Evolutionary conservation across 2,888 invertebrate species (phyloP), one percentile per base, ranked within the genome.

Genomic region (Ypsolopha scabrella): DNA sequence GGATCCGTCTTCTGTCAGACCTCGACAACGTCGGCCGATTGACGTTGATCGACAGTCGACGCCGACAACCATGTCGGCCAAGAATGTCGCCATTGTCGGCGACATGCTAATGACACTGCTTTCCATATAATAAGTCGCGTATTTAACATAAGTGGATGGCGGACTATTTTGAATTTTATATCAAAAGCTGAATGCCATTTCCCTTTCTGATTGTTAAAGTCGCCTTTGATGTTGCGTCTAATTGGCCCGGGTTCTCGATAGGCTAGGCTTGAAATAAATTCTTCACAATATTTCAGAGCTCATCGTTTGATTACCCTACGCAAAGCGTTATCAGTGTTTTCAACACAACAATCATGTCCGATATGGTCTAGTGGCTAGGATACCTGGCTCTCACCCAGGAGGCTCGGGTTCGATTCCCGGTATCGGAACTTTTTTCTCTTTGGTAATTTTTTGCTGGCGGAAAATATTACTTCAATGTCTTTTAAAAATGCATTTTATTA

Each of bases 301-400:
- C 4, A 4, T 4, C 24, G 4, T 24, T 24, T 4, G 24, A 24
- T 24, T 24, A 24, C 24, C 2, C 24, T 2, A 24, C 24, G 2
- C 24, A 24, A 24, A 24, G 4, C 24, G 2, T 3, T 4, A 24
- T 3, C 24, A 24, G 24, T 24, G 0, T 11, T 43, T 43, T 43
- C 14, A 13, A 14, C 1, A 0, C 6, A 0, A 7, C 8, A 7
- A 0, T 10, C 11, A 50, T 4, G 70, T 87, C 87, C 87, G 85
- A 82, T 88, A 88, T 88, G 87, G 87, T 88, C 88, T 88, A 88
- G 87, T 88, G 88, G 88, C 82, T 88, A 88, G 88, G 87, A 88
- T 87, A 87, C 81, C 87, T 88, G 87, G 88, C 73, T 88, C 76
- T 88, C 87, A 88, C 83, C 87, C 86, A 86, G 86, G 81, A 87